phyloP scores from a whole-genome alignment of 2,797 vertebrate genomes.

The Micrastur ruficollis region DNA sequence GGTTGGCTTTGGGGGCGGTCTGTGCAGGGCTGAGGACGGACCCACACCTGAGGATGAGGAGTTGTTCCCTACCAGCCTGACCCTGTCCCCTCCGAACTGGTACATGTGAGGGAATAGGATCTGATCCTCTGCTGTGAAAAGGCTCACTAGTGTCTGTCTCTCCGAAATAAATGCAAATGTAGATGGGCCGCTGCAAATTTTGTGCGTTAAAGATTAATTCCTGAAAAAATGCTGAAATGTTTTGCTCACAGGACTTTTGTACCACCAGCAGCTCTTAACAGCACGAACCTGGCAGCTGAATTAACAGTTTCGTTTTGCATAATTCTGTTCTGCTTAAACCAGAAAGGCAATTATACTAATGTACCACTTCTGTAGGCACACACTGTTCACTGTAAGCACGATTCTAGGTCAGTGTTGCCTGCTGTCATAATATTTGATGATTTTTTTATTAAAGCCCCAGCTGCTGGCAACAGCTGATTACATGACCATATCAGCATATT shows the following conservation, averaged over 20 bases:
- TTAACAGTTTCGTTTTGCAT: conserved; percentile 5
- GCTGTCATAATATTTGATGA: background rate
- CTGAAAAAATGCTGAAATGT: background rate
- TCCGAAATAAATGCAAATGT: background rate
- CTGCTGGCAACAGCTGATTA: background rate
- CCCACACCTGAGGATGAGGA: background rate
- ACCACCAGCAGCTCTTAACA: background rate
- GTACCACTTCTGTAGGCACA: background rate
- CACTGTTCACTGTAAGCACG: background rate
- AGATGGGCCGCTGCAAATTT: background rate
- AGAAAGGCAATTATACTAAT: background rate
- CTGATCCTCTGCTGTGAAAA: background rate
- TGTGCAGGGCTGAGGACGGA: background rate
- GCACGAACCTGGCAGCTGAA: background rate
- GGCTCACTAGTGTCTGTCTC: background rate
- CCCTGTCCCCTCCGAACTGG: background rate
- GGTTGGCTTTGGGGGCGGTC: background rate
- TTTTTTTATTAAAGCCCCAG: background rate
- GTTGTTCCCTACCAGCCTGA: background rate
- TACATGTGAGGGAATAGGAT: background rate
- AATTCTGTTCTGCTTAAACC: background rate
- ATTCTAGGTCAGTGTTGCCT: conserved; percentile 12
- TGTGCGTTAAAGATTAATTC: background rate
- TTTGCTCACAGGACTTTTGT: background rate
- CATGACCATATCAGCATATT: background rate